Evolutionary conservation across 2,113 vertebrate genomes (phyloP).

Genomic region (Carassius carassius): DNA sequence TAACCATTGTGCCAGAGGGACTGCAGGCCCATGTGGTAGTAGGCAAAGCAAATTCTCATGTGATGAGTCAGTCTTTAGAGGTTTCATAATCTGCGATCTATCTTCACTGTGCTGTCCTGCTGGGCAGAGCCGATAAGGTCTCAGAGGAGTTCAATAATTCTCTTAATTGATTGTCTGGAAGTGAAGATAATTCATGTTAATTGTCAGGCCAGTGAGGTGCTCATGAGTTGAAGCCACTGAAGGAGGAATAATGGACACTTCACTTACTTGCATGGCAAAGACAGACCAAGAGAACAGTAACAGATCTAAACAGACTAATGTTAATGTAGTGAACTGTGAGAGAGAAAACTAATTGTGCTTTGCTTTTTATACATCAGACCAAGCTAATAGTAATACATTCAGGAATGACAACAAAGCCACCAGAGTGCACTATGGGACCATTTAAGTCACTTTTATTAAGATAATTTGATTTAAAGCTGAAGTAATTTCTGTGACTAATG

Average conservation of each 20-base stretch:
- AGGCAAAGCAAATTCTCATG: conserved; percentile 39
- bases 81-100: conserved; percentile 55
- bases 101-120: conserved; percentile 45
- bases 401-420: not conserved
- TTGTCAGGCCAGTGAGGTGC: conserved; percentile 62
- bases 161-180: conserved; percentile 73
- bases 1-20: not conserved
- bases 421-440: not conserved
- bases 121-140: conserved; percentile 66
- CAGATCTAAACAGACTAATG: not conserved
- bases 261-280: conserved; percentile 6
- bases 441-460: not conserved
- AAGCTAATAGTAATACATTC: not conserved
- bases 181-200: conserved; percentile 75
- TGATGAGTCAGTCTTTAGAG: conserved; percentile 59
- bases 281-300: not conserved
- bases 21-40: not conserved
- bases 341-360: conserved; percentile 11
- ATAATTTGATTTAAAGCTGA: not conserved
- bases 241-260: conserved; percentile 45
- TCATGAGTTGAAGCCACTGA: conserved; percentile 55
- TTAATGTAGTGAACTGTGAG: conserved; percentile 12
- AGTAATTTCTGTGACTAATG: not conserved
- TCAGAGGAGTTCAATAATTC: conserved; percentile 70
- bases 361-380: not conserved